phyloP scores from a whole-genome alignment of 1,140 invertebrate species.

The Euschistus heros region DNA sequence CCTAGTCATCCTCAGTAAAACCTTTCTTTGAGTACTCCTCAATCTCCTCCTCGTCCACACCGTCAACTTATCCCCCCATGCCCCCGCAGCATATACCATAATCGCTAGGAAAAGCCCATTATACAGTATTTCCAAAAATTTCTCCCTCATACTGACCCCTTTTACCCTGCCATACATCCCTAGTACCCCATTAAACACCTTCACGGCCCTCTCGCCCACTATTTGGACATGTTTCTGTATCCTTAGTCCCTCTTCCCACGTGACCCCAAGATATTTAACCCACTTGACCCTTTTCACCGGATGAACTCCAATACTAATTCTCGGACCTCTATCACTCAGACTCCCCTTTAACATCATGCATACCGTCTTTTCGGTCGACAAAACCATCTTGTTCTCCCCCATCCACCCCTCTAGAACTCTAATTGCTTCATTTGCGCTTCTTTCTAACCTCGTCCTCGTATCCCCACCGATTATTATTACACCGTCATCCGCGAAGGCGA shows the following conservation, averaged over 20 bases:
- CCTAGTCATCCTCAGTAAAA: no score
- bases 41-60: neutral
- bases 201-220: neutral
- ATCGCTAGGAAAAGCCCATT: neutral
- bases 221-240: neutral
- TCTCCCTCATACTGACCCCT: neutral
- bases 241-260: neutral
- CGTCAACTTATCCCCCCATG: neutral
- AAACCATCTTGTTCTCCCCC: neutral
- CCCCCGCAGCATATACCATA: neutral
- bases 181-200: neutral
- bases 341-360: neutral
- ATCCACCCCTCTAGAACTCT: neutral
- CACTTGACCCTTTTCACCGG: no score
- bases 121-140: neutral
- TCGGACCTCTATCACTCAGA: neutral
- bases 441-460: neutral
- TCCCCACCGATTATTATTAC: neutral
- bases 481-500: neutral
- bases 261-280: neutral
- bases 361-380: neutral
- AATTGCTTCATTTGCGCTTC: neutral
- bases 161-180: neutral
- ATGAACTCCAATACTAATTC: neutral
- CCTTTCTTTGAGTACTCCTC: neutral